Evolutionary conservation across 2,888 invertebrate genomes (phyloP).

Genomic region (Drosophila multiciliata): DNA sequence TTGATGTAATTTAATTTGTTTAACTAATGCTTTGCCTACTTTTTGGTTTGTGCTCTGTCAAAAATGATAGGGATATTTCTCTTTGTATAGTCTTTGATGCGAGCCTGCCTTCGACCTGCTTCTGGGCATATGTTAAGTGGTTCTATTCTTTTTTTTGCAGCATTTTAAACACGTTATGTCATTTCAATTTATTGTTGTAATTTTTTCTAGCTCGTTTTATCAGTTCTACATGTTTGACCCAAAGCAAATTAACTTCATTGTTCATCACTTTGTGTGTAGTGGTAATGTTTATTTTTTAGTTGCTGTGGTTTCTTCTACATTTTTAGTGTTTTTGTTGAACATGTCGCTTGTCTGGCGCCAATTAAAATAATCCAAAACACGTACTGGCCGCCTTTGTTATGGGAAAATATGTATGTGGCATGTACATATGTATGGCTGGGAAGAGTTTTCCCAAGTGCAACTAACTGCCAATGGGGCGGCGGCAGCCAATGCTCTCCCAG

Average conservation of each 20-base stretch:
- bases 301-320: background rate
- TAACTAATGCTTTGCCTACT: conserved; percentile 4
- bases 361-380: conserved; percentile 76
- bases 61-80: background rate
- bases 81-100: background rate
- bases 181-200: conserved; percentile 7
- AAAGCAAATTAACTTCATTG: conserved; percentile 20
- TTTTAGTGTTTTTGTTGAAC: conserved; percentile 17
- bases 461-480: conserved; percentile 56
- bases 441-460: conserved; percentile 62
- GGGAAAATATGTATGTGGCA: conserved; percentile 26
- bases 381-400: conserved; percentile 64
- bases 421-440: conserved; percentile 35
- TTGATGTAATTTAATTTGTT: background rate
- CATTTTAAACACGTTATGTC: conserved; percentile 7
- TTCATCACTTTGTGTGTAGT: conserved; percentile 4
- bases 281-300: conserved; percentile 1
- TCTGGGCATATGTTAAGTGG: background rate
- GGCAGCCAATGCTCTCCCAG: conserved; percentile 24
- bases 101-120: background rate
- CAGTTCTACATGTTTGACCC: conserved; percentile 42
- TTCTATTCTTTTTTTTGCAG: conserved; percentile 1
- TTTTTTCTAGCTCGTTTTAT: conserved; percentile 20
- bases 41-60: background rate
- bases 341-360: conserved; percentile 51